Base-by-base conservation (phyloP, 2,113 vertebrate species). In the Tinamus guttatus region DNA sequence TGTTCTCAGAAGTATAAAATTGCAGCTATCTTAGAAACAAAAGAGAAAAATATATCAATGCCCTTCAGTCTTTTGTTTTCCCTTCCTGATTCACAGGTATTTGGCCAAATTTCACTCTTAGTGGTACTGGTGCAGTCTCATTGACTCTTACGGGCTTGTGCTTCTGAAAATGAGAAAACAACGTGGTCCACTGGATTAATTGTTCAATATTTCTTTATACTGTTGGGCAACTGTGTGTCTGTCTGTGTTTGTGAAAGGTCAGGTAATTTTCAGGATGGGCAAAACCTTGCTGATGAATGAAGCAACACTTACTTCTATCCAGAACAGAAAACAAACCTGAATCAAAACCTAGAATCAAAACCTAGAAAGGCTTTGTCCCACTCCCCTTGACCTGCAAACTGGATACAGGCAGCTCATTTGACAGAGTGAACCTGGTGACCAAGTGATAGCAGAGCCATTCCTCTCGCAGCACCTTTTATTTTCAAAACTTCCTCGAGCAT, bases 391-490 rank as follows among this genome's bases (percentile, higher is more conserved):
- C 91, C 93, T 96, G 87, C 22, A 78, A 69, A 70, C 7, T 62
- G 43, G 76, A 93, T 89, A 80, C 84, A 88, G 90, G 87, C 38
- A 84, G 56, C 76, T 92, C 58, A 8, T 87, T 67, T 19, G 83
- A 91, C 76, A 90, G 91, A 86, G 90, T 80, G 93, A 85, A 82
- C 59, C 71, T 90, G 91, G 80, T 86, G 96, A 67, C 80, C 49
- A 8, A 21, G 7, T 45, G 62, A 38, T n/a, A 82, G 77, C 47
- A 71, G 25, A 14, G 12, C 43, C 67, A 49, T 38, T 60, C 16
- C 91, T 40, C 47, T 76, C 0, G 1, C 88, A 49, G 13, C 6
- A 17, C 27, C 51, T 60, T 70, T 69, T 94, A 24, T 76, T 32
- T 88, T 1, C 6, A 68, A 88, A 2, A 4, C 80, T 60, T 25